Base-by-base conservation (phyloP, 2,113 vertebrate genomes). In the Pycnonotus jocosus region DNA sequence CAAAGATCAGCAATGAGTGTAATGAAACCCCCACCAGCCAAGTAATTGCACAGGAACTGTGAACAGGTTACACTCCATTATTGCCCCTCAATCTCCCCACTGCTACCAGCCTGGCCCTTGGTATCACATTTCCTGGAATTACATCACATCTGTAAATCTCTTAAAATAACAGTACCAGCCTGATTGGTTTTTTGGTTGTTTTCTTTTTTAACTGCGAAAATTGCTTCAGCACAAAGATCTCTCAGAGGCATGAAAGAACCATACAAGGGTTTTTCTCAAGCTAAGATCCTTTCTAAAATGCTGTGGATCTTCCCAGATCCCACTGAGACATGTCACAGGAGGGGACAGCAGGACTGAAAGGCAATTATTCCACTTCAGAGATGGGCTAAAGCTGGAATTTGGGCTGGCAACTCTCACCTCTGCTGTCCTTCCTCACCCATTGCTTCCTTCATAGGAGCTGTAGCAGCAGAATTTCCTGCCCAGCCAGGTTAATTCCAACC, bases 1-100 rank as follows among this genome's bases (percentile, higher is more conserved):
- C 97, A 98, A 93, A 98, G 96, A 92, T 98, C 98, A 98, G 97
- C 89, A 96, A 97, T 96, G 97, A 97, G 66, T 93, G 97, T 84
- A 96, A 97, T 96, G 98, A 96, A 96, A 97, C 48, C 1, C 40
- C 61, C 77, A 47, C n/a, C 87, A 93, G 60, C 68, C 64, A 90
- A 94, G 86, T 71, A 91, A 94, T 87, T 74, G 97, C 93, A 78
- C 53, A 15, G 61, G 37, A 92, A 94, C 62, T 62, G n/a, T n/a
- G n/a, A n/a, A n/a, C n/a, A n/a, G n/a, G 17, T 44, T 61, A 61
- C 61, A 69, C 5, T 66, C 1, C 27, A 60, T 3, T 7, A 8
- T 42, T 90, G 85, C 77, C 90, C 58, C 83, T 37, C 37, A 9
- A 14, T 2, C 58, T n/a, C 72, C 44, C n/a, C 15, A 2, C 44